Base-by-base conservation (phyloP, 2,888 invertebrate genomes). In the Perdita meconis region DNA sequence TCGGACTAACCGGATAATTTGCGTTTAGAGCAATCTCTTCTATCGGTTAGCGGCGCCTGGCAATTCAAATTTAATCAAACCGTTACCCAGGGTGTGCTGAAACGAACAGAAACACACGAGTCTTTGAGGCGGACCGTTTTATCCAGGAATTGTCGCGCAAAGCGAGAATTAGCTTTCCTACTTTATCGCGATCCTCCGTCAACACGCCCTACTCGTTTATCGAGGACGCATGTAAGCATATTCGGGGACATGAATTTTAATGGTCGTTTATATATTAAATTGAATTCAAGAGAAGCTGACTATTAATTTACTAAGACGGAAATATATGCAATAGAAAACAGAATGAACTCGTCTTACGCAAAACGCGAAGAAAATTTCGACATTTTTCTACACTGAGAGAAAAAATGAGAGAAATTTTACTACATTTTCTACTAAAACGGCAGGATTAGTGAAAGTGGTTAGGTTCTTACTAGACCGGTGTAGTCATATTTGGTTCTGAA, bases 11-110 rank as follows among this genome's bases (percentile, higher is more conserved):
- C 34, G 16, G 40, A 53, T 61, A 34, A 61, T 34, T 51, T 36
- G 59, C 24, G 19, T 59, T 59, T 59, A 36, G 36, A 38, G 47
- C 38, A 59, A 66, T 59, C 38, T 36, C 26, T 24, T n/a, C 26
- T 16, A 51, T 22, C 24, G 5, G 22, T 51, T 68, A 61, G 50
- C 8, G 12, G 34, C 34, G 47, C 6, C 8, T 50, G 1, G n/a
- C 38, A 2, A 60, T 26, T 10, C 10, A 19, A n/a, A 4, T 59
- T 24, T 42, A 59, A 59, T 42, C 57, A 16, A 13, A 59, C 5
- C 26, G 24, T 42, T 36, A 6, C 13, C 19, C 56, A 3, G 36
- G 36, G 13, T 10, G 12, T 5, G 22, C 6, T 12, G 13, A 36
- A 36, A 55, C 10, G 36, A 56, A 56, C 34, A 26, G 1, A 19